phyloP scores from a whole-genome alignment of 2,797 vertebrate genomes.

The Leuciscus waleckii region DNA sequence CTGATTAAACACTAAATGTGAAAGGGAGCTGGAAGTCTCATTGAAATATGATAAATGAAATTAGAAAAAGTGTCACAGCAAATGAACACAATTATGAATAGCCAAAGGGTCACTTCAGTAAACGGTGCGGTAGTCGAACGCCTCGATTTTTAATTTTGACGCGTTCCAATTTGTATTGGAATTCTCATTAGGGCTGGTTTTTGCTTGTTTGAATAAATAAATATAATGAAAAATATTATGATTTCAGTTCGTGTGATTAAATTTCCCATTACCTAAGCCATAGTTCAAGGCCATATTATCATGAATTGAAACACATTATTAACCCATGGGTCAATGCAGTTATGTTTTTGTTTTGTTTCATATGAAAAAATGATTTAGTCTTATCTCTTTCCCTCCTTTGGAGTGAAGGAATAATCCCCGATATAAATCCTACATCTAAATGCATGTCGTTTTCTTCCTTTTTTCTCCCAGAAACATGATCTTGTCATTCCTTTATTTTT shows the following conservation, averaged over 20 bases:
- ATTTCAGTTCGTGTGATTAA: constrained; percentile 41
- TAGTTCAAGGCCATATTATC: constrained; percentile 35
- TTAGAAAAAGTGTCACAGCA: constrained; percentile 54
- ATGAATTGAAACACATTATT: constrained; percentile 63
- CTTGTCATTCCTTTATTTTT: constrained; percentile 43
- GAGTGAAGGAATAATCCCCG: constrained; percentile 4
- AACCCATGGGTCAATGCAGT: constrained; percentile 61
- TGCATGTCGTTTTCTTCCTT: constrained; percentile 17
- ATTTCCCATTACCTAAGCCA: constrained; percentile 32
- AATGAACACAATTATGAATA: constrained; percentile 60
- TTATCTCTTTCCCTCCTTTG: background rate
- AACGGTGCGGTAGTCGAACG: constrained; percentile 34
- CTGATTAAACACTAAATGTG: constrained; percentile 50
- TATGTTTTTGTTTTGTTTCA: constrained; percentile 56
- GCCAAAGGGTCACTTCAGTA: constrained; percentile 46
- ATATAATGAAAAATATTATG: constrained; percentile 40
- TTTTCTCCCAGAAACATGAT: constrained; percentile 20
- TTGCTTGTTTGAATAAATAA: constrained; percentile 41
- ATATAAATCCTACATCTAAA: constrained; percentile 41
- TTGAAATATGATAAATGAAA: constrained; percentile 64
- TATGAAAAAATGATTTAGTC: constrained; percentile 43
- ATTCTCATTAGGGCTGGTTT: constrained; percentile 41
- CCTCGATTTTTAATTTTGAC: constrained; percentile 32
- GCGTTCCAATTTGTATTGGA: constrained; percentile 24
- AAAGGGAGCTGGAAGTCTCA: constrained; percentile 56